A percentile compares a stretch with the other conserved stretches of the same genome.
These are phyloP conservation scores for Dioctria rufipes DNA, from an alignment of 2,888 invertebrate genomes.

Conservation along the genomic window DNA sequence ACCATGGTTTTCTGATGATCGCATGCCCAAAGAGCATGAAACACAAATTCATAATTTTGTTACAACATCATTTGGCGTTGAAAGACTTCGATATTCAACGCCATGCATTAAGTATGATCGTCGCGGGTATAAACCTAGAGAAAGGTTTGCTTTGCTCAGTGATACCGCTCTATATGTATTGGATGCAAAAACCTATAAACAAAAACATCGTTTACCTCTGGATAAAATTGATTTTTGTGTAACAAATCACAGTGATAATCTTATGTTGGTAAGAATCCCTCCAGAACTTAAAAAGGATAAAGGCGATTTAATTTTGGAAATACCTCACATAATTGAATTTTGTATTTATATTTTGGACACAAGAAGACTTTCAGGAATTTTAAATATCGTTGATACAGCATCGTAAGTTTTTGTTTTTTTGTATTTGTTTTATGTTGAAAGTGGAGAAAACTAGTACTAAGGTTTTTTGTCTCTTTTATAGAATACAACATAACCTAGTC, in stretches of 20 bases:
- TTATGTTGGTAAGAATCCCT: conserved; percentile 86
- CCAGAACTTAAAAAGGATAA: conserved; percentile 87
- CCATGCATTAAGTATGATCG: conserved; percentile 91
- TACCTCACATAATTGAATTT: conserved; percentile 87
- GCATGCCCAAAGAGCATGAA: conserved; percentile 78
- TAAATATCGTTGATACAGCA: conserved; percentile 84
- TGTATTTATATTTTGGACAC: conserved; percentile 86
- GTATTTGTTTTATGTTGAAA: neutral
- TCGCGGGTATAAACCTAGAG: conserved; percentile 91
- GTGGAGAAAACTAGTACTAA: conserved; percentile 15
- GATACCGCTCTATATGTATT: conserved; percentile 84
- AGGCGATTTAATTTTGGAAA: conserved; percentile 91
- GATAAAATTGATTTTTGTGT: conserved; percentile 83
- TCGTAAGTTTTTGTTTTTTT: conserved; percentile 75
- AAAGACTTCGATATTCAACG: conserved; percentile 82
- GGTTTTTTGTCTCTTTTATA: conserved; percentile 69
- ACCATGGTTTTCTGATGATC: conserved; percentile 79
- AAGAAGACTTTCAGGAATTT: conserved; percentile 80
- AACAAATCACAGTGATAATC: conserved; percentile 85
- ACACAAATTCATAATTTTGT: conserved; percentile 78
- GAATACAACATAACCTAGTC: conserved; percentile 87
- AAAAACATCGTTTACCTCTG: conserved; percentile 87
- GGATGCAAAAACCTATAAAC: conserved; percentile 82
- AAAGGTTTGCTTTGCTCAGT: conserved; percentile 84
- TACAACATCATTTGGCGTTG: conserved; percentile 77